These are phyloP conservation scores for Prietella phreatophila DNA, from an alignment of 2,113 vertebrate genomes.

Conservation along the genomic window DNA sequence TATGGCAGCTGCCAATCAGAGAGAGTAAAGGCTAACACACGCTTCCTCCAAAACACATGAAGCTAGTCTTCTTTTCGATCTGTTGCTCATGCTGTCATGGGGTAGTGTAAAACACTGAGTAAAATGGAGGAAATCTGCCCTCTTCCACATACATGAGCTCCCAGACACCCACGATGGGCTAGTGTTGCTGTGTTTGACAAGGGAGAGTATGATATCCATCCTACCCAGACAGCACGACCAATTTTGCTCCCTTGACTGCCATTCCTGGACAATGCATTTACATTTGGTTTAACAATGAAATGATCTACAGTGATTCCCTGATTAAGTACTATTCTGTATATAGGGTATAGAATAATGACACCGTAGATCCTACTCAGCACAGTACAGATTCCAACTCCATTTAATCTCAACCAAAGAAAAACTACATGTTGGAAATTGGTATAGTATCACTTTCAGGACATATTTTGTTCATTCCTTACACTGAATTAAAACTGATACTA, in stretches of 20 bases:
- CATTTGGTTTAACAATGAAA: background rate
- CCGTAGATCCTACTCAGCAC: background rate
- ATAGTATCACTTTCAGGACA: background rate
- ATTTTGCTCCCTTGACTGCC: background rate
- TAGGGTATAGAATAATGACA: background rate
- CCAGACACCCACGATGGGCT: background rate
- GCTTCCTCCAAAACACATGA: background rate
- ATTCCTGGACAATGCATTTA: background rate
- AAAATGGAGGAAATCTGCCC: background rate
- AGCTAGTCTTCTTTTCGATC: background rate
- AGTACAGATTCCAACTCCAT: background rate
- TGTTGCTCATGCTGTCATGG: background rate
- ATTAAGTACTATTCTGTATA: background rate
- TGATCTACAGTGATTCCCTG: no score
- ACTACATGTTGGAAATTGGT: background rate
- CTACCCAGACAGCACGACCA: background rate
- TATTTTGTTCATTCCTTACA: background rate
- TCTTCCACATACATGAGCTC: background rate
- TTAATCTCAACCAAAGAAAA: background rate
- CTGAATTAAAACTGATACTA: background rate
- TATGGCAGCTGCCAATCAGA: background rate
- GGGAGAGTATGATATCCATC: background rate
- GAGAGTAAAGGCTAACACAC: background rate
- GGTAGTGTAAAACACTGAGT: background rate
- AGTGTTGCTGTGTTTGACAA: background rate